A percentile compares a stretch with the other conserved stretches of the same genome.
Evolutionary conservation across 2,113 vertebrate genomes (phyloP).

Genomic region (Vulpes vulpes): DNA sequence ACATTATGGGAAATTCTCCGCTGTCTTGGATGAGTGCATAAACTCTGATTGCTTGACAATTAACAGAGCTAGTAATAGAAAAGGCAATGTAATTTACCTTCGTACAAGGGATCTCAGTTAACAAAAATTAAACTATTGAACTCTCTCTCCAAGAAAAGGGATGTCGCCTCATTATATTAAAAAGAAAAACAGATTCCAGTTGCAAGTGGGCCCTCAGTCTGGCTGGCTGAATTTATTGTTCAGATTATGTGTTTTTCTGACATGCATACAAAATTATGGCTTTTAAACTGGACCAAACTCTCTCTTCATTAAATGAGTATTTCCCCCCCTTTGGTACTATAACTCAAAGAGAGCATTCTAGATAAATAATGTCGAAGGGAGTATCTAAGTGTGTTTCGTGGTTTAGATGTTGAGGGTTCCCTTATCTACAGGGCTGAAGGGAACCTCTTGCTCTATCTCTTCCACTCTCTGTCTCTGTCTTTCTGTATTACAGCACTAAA

Average conservation of each 20-base stretch:
- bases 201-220: conserved; percentile 83
- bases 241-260: conserved; percentile 87
- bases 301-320: conserved; percentile 87
- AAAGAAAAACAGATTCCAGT: conserved; percentile 85
- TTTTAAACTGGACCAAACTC: conserved; percentile 88
- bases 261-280: conserved; percentile 86
- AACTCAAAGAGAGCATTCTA: conserved; percentile 81
- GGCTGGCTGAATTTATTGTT: conserved; percentile 87
- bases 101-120: conserved; percentile 92
- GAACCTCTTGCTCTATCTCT: conserved; percentile 65
- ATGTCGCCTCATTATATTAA: conserved; percentile 89
- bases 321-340: conserved; percentile 80
- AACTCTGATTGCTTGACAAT: conserved; percentile 94
- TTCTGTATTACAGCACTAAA: conserved; percentile 66
- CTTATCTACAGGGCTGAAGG: conserved; percentile 77
- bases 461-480: conserved; percentile 73
- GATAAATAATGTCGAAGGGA: conserved; percentile 87
- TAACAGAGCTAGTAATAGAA: conserved; percentile 93
- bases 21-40: conserved; percentile 92
- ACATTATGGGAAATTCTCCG: conserved; percentile 92
- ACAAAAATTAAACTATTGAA: conserved; percentile 95
- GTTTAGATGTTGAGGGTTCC: conserved; percentile 72
- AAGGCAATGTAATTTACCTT: conserved; percentile 94
- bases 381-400: conserved; percentile 67
- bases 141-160: conserved; percentile 89